Base-by-base conservation (phyloP, 2,888 invertebrate species). In the Stomorhina lunata region DNA sequence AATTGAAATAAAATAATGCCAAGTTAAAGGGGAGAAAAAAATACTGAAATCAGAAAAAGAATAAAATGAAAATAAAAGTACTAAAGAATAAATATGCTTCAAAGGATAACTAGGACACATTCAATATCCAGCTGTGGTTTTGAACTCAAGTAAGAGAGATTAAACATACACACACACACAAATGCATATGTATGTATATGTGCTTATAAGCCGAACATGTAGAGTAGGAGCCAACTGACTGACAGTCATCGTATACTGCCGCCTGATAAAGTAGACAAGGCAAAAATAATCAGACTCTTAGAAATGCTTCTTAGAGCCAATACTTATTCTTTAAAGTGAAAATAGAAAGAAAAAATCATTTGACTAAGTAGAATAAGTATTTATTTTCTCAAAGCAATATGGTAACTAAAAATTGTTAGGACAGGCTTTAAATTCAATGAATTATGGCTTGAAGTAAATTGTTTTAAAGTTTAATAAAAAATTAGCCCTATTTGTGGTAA, bases 31-130 rank as follows among this genome's bases (percentile, higher is more conserved):
- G n/a, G 17, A 40, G 27, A n/a, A 25, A 29, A 43, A n/a, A 20
- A 63, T 29, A 29, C 7, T 37, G 45, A 43, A 32, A 63, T 43
- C 12, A 32, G 12, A 66, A 65, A 75, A 75, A 1, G 12, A 53
- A 80, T 25, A 43, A 66, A 48, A 68, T 43, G 32, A 72, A 72
- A 57, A 61, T 65, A 59, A 72, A 25, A 81, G 48, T 48, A 71
- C 61, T 72, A 66, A 53, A 57, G 80, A 80, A 80, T 66, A 69
- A 72, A 76, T 80, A 71, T 45, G 76, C 83, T 83, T 83, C 45
- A 80, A 83, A 80, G 76, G 71, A 83, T 80, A 83, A 80, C 83
- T 83, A 57, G 83, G 76, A 80, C 83, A 83, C 76, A 68, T 72
- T 73, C 50, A 80, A 68, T 73, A 66, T 80, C 72, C 72, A 79